Evolutionary conservation across 2,888 invertebrate genomes (phyloP), one percentile per base, ranked within the genome.

Genomic region (Drosophila maculinotata): DNA sequence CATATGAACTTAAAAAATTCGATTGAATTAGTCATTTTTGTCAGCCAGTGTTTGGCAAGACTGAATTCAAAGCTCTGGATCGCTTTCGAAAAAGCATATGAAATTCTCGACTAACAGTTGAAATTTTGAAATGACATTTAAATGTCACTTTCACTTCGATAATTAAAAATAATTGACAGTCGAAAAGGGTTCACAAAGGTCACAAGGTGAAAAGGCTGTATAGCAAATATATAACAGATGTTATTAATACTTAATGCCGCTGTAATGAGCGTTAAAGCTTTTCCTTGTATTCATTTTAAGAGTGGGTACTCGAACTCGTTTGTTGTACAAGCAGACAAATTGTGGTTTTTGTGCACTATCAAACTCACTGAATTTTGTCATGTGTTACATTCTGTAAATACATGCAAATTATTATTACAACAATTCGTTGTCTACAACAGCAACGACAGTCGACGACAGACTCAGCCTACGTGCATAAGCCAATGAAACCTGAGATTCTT

Each of bases 401-500:
- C 51, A 57, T 30, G 39, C 39, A 26, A 49, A 53, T 31, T 31
- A 9, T 35, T 30, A 54, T 49, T 15, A 14, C 9, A 48, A 42
- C 28, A 44, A 20, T 64, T 54, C 54, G 41, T 63, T 63, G 64
- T 54, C 26, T 31, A 14, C 12, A 39, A 28, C 23, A 33, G 30
- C 26, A 47, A 49, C 25, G 57, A 69, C 42, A 53, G 44, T 36
- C 36, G 35, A 53, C 69, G 12, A 65, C 59, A 73, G 72, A 47
- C 35, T 52, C 77, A 48, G 59, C 75, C 81, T 83, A 81, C 81
- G 81, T 81, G 81, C 81, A 86, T 38, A 64, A 70, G 65, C 59
- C 62, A 70, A 57, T 73, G 86, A 86, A 86, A 82, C 81, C 76
- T 68, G 86, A 82, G 81, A 82, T 86, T 81, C 86, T 83, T 83